phyloP scores from a whole-genome alignment of 2,888 invertebrate genomes.

The Erynnis tages region DNA sequence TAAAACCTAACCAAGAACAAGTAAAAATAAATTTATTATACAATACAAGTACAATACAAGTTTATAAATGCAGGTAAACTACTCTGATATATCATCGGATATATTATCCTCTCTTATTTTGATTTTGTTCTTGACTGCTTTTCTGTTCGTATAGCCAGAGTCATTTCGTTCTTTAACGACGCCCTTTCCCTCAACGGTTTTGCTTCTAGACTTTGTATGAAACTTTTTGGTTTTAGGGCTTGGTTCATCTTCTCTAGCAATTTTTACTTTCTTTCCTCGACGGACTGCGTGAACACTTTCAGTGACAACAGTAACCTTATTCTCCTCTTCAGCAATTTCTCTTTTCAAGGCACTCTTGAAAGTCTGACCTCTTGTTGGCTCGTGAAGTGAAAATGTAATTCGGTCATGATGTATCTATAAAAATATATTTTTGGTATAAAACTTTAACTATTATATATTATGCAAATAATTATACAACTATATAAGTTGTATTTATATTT shows the following conservation, averaged over 20 bases:
- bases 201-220: conserved; percentile 44
- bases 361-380: conserved; percentile 69
- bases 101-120: conserved; percentile 64
- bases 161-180: conserved; percentile 59
- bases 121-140: conserved; percentile 57
- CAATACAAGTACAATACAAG: too few relatives aligned
- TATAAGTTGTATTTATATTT: too few relatives aligned
- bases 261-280: conserved; percentile 43
- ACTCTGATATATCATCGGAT: conserved; percentile 65
- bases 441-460: neutral
- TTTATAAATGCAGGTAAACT: too few relatives aligned
- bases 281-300: conserved; percentile 39
- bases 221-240: conserved; percentile 46
- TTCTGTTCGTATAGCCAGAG: conserved; percentile 48
- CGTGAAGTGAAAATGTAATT: conserved; percentile 71
- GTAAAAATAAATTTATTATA: too few relatives aligned
- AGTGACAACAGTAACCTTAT: conserved; percentile 36
- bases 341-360: conserved; percentile 71
- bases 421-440: conserved; percentile 2
- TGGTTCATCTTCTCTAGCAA: conserved; percentile 40
- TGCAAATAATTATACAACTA: too few relatives aligned
- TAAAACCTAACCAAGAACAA: too few relatives aligned
- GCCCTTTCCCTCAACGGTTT: conserved; percentile 58
- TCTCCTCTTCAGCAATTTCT: conserved; percentile 46
- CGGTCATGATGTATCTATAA: conserved; percentile 70